These are phyloP conservation scores for Sepioteuthis lessoniana DNA, from an alignment of 2,888 invertebrate genomes.

Conservation along the genomic window DNA sequence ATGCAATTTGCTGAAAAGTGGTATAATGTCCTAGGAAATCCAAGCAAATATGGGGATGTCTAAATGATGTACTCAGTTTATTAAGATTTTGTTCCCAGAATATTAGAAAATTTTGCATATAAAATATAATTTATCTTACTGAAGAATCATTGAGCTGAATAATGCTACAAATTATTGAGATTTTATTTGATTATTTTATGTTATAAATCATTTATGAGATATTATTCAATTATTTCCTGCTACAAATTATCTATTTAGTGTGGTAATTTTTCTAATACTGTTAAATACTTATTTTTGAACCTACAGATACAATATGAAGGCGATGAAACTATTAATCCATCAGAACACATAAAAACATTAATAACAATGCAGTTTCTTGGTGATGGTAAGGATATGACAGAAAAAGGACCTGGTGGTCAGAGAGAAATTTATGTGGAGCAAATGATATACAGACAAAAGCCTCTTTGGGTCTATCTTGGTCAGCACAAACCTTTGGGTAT, in stretches of 20 bases:
- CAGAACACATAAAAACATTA: background rate
- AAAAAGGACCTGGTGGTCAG: background rate
- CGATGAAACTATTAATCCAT: background rate
- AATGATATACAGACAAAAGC: conserved; percentile 8
- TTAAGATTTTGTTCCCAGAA: too few species aligned
- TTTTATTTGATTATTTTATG: too few species aligned
- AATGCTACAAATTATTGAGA: too few species aligned
- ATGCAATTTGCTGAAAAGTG: too few species aligned
- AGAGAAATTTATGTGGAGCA: conserved; percentile 15
- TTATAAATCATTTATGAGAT: too few species aligned
- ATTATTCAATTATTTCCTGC: too few species aligned
- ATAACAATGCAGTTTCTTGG: background rate
- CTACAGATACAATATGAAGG: background rate
- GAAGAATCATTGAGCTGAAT: too few species aligned
- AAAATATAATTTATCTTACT: too few species aligned
- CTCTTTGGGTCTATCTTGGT: background rate
- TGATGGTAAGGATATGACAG: background rate
- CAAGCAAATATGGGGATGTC: too few species aligned
- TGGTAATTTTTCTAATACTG: background rate
- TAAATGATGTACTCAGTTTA: too few species aligned
- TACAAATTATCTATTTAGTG: background rate
- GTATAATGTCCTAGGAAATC: too few species aligned
- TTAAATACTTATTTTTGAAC: background rate
- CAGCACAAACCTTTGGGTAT: background rate
- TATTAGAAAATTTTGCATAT: too few species aligned